Evolutionary conservation across 2,113 vertebrate genomes (phyloP).

Genomic region (Pterocles orientalis): DNA sequence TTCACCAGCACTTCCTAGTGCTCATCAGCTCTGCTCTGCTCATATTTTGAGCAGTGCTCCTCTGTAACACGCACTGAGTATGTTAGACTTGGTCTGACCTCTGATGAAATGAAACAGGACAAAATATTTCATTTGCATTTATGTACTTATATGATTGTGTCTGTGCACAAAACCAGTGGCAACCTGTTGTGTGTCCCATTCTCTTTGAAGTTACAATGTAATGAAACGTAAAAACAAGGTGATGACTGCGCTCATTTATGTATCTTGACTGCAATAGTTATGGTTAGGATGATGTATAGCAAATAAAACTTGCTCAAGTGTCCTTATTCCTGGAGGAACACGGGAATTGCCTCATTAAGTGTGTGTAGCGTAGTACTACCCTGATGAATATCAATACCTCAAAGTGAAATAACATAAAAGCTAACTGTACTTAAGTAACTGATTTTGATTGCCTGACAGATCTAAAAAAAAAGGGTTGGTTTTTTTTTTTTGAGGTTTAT

Average conservation of each 20-base stretch:
- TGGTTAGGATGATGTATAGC: neutral
- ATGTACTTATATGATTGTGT: neutral
- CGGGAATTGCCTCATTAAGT: neutral
- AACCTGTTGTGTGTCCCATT: neutral
- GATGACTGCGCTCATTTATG: neutral
- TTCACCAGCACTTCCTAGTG: neutral
- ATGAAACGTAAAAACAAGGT: neutral
- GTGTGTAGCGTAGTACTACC: neutral
- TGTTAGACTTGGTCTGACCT: neutral
- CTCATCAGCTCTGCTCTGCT: neutral
- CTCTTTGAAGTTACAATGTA: neutral
- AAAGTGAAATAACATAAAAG: neutral
- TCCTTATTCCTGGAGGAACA: neutral
- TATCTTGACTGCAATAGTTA: neutral
- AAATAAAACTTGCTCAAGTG: neutral
- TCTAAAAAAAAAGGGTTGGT: neutral
- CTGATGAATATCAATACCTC: neutral
- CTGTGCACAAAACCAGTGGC: neutral
- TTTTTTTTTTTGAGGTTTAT: neutral
- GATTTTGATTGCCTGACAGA: neutral
- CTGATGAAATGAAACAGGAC: neutral
- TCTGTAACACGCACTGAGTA: accelerated
- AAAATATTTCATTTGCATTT: neutral
- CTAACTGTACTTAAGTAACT: neutral
- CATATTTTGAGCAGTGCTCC: neutral